Base-by-base conservation (phyloP, 64 coral and sea anemone species). In the Porites lutea region DNA sequence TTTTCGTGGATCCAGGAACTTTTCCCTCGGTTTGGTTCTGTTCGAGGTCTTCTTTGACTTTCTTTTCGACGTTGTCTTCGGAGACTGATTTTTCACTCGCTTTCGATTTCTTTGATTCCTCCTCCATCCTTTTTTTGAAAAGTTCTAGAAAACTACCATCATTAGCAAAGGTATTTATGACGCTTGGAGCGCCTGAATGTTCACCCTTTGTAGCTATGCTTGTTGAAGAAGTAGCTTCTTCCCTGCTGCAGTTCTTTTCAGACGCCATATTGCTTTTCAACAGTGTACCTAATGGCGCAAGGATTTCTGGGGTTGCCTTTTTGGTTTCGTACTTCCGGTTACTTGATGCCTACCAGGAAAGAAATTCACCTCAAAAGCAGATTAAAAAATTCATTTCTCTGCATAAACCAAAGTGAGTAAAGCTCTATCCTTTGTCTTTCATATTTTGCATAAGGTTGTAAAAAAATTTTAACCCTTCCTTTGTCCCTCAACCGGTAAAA, bases 101-200 rank as follows among this genome's bases (percentile, higher is more conserved):
- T 52, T 84, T 61, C 6, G 22, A 4, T 69, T 69, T 84, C n/a
- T 69, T 44, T 10, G 81, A 51, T 51, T 84, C 81, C 12, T 16
- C 46, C 20, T 84, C 81, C 81, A 84, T 84, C 48, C 62, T 44
- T 64, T 84, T 84, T 47, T 84, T 84, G 13, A 84, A 84, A 84
- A 84, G 81, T 68, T 84, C 81, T 11, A 84, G 61, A 52, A 84
- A 84, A 50, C 81, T 84, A 5, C 81, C 81, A 19, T 84, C 81
- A 18, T 84, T 84, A 3, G 81, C 81, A 20, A 84, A 84, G 5
- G 63, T 84, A 52, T 84, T 84, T 19, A 84, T 64, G 61, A 46
- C 14, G 19, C 47, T 68, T 20, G 63, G 46, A 48, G 59, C 10
- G 20, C 62, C 18, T 52, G 62, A 18, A 46, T 68, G 64, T 84